Conservation (phyloP, 1,140 invertebrate genomes). For the Drosophila sproati region DNA sequence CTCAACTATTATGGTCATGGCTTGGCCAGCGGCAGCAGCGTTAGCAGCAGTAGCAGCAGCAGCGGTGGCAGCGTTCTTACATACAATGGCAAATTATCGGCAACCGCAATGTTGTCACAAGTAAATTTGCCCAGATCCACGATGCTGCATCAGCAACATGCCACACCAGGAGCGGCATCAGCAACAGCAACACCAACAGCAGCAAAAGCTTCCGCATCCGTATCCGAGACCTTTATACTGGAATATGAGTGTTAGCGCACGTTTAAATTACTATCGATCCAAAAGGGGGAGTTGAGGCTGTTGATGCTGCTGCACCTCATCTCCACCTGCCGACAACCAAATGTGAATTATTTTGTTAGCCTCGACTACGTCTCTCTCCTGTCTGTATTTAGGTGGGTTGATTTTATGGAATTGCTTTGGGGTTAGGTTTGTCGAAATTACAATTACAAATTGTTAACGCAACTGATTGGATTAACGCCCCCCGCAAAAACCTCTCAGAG, state of each 20-base stretch:
- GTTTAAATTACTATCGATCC: conserved; percentile 62
- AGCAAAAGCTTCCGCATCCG: conserved; percentile 15
- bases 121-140: conserved; percentile 68
- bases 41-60: conserved; percentile 32
- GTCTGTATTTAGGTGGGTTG: conserved; percentile 36
- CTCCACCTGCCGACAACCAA: conserved; percentile 22
- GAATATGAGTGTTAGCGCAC: conserved; percentile 82
- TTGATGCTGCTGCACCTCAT: background rate
- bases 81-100: conserved; percentile 79
- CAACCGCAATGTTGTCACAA: conserved; percentile 79
- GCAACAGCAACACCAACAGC: conserved; percentile 19
- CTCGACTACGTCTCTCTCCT: conserved; percentile 15
- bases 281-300: background rate
- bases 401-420: conserved; percentile 20
- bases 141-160: conserved; percentile 48
- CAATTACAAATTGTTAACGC: conserved; percentile 75
- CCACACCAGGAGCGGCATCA: conserved; percentile 15
- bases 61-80: conserved; percentile 41
- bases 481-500: background rate
- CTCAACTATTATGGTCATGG: conserved; percentile 76
- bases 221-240: conserved; percentile 68
- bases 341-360: conserved; percentile 22
- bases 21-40: conserved; percentile 31
- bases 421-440: conserved; percentile 48
- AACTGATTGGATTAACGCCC: conserved; percentile 43